Evolutionary conservation across 2,888 invertebrate species (phyloP).

Genomic region (Acronicta alni): DNA sequence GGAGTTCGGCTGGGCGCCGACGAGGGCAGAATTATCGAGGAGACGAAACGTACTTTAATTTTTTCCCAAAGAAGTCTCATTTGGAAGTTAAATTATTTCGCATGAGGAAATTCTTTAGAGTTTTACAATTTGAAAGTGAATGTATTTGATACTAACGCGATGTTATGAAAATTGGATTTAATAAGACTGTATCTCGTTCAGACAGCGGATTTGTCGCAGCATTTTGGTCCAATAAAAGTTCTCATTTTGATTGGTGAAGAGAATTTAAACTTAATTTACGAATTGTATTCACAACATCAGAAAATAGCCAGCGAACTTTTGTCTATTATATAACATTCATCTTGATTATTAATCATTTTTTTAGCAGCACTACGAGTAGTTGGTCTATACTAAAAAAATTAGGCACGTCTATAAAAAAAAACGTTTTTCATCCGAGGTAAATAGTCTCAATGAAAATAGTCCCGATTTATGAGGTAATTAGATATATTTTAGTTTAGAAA

Average conservation of each 20-base stretch:
- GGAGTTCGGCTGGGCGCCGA: conserved; percentile 66
- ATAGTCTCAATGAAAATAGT: too few species aligned
- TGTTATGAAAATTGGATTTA: conserved; percentile 69
- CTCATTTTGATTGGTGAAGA: neutral
- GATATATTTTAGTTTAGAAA: too few species aligned
- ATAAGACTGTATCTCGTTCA: conserved; percentile 51
- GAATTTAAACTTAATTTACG: neutral
- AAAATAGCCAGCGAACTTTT: too few species aligned
- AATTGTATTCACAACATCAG: too few species aligned
- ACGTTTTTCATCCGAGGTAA: too few species aligned
- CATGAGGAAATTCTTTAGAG: conserved; percentile 79
- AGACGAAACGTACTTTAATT: conserved; percentile 74
- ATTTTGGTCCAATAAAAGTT: conserved; percentile 32
- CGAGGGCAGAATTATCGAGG: conserved; percentile 72
- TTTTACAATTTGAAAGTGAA: conserved; percentile 73
- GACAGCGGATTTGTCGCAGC: conserved; percentile 32
- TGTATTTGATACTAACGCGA: conserved; percentile 71
- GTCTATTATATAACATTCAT: too few species aligned
- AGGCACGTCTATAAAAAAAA: too few species aligned
- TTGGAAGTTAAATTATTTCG: conserved; percentile 83
- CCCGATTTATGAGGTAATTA: too few species aligned
- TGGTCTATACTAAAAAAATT: too few species aligned
- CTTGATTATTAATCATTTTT: too few species aligned
- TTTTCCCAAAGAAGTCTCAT: conserved; percentile 72
- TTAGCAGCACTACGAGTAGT: too few species aligned